Conservation (phyloP, 2,797 vertebrate species). For the Loris lydekkerianus region DNA sequence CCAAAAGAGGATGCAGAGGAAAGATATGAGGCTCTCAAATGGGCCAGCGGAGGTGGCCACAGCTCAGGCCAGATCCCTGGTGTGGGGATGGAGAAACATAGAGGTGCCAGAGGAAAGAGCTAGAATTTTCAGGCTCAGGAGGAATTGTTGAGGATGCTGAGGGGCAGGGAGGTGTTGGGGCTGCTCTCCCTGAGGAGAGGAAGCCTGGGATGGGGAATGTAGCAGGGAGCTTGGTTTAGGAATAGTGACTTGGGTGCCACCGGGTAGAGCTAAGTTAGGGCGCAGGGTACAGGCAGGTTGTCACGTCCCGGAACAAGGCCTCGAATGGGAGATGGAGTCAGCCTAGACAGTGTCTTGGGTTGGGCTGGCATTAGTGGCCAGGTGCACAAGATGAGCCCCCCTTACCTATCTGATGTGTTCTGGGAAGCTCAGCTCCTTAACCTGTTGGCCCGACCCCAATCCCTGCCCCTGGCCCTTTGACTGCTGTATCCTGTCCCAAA, state of each 20-base stretch:
- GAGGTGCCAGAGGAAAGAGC: neutral
- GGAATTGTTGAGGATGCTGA: neutral
- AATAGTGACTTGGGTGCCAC: neutral
- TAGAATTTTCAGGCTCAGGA: neutral
- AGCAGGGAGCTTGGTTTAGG: neutral
- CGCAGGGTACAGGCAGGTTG: neutral
- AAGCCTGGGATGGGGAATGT: accelerated
- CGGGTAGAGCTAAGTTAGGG: neutral
- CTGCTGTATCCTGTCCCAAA: neutral
- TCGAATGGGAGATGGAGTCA: accelerated
- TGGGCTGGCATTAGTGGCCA: accelerated
- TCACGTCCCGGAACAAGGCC: accelerated
- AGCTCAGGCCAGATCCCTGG: neutral
- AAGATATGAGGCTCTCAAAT: accelerated
- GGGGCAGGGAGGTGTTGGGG: neutral
- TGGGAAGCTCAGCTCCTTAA: too few species aligned
- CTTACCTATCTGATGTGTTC: neutral
- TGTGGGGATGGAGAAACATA: accelerated
- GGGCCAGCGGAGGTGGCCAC: neutral
- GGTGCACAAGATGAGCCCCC: neutral
- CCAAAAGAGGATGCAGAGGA: neutral
- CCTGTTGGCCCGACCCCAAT: neutral
- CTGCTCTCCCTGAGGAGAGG: neutral
- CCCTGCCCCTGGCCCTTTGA: neutral
- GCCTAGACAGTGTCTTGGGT: neutral